phyloP scores from a whole-genome alignment of 2,888 invertebrate species.

The Drosophila histrio region DNA sequence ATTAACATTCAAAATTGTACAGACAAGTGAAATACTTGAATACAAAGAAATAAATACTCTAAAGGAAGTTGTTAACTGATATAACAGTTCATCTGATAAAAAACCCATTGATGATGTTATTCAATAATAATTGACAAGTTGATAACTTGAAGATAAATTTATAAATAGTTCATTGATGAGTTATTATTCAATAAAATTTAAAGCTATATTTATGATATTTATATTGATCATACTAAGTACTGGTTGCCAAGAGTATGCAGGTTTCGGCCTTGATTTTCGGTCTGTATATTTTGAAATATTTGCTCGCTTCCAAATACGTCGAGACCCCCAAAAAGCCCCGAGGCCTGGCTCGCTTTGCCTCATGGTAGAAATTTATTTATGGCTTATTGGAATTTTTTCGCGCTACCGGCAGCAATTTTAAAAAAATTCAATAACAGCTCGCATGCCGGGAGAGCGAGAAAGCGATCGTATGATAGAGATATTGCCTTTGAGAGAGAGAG shows the following conservation, averaged over 20 bases:
- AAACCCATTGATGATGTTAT: background rate
- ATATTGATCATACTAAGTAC: background rate
- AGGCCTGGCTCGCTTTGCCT: constrained; percentile 76
- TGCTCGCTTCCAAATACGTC: constrained; percentile 55
- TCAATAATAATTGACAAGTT: no score
- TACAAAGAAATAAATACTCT: constrained; percentile 30
- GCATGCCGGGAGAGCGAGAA: constrained; percentile 51
- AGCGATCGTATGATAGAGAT: constrained; percentile 16
- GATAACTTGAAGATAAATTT: background rate
- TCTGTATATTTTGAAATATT: constrained; percentile 41
- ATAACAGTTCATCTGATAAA: background rate
- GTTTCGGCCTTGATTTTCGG: constrained; percentile 45
- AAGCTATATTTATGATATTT: constrained; percentile 6
- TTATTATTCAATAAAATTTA: background rate
- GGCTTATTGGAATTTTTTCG: constrained; percentile 80
- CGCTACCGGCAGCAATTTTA: constrained; percentile 77
- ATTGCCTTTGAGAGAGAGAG: background rate
- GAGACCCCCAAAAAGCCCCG: constrained; percentile 65
- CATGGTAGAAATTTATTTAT: constrained; percentile 80
- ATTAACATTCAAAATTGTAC: constrained; percentile 54
- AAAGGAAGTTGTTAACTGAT: background rate
- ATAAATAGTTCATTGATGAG: background rate
- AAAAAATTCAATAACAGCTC: constrained; percentile 72
- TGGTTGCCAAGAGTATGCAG: constrained; percentile 33
- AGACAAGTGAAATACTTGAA: constrained; percentile 69